These are phyloP conservation scores for Macrosteles quadrilineatus DNA, from an alignment of 1,140 invertebrate genomes.

Conservation along the genomic window DNA sequence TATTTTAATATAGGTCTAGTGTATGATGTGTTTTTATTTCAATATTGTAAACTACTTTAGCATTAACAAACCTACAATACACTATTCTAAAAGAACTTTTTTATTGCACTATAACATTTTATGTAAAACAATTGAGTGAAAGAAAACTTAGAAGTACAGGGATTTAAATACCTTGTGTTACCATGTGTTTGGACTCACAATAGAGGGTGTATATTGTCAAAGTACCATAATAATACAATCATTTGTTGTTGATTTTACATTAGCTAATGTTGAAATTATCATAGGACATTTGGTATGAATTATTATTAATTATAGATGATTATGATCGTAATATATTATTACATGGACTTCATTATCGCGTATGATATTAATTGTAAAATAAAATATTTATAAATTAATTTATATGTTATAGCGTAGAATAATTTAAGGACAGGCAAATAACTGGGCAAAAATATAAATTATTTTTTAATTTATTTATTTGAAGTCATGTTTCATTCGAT, in stretches of 20 bases:
- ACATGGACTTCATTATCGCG: slow-evolving; percentile 14
- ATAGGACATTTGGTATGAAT: slow-evolving; percentile 20
- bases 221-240: slow-evolving; percentile 18
- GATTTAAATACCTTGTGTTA: slow-evolving; percentile 23
- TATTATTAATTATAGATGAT: slow-evolving; percentile 24
- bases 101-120: slow-evolving; percentile 6
- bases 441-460: too few species aligned
- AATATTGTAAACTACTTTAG: slow-evolving; percentile 23
- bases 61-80: slow-evolving; percentile 24
- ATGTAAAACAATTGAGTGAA: neutral
- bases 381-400: slow-evolving; percentile 25
- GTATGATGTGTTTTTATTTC: slow-evolving; percentile 16
- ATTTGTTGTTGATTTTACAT: slow-evolving; percentile 31
- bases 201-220: neutral
- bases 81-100: slow-evolving; percentile 5
- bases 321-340: slow-evolving; percentile 25
- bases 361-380: slow-evolving; percentile 19
- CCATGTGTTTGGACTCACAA: neutral
- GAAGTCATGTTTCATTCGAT: too few species aligned
- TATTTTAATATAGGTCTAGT: slow-evolving; percentile 16
- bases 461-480: too few species aligned
- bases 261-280: slow-evolving; percentile 20
- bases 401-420: slow-evolving; percentile 21
- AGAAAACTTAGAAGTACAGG: slow-evolving; percentile 11
- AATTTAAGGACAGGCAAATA: neutral